These are phyloP conservation scores for Triops longicaudatus DNA, from an alignment of 1,140 invertebrate genomes.

Conservation along the genomic window DNA sequence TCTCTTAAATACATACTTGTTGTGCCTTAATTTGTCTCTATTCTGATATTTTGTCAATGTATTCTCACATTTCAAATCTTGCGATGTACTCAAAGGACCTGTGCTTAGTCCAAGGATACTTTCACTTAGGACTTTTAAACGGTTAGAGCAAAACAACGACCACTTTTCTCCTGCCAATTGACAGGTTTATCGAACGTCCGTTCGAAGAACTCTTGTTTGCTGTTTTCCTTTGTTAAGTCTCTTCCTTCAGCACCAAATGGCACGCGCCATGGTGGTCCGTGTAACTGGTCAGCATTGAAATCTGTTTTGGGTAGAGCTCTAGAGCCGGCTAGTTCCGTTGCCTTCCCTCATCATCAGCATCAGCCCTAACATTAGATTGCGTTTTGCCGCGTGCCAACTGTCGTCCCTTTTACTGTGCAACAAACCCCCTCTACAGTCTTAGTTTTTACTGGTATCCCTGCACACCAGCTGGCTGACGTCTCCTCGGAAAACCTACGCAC, in stretches of 20 bases:
- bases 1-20: conserved; percentile 6
- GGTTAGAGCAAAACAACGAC: too few relatives aligned
- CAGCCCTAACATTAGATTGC: conserved; percentile 10
- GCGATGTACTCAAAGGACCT: too few relatives aligned
- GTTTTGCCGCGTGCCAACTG: conserved; percentile 13
- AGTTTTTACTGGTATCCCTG: not conserved
- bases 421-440: not conserved
- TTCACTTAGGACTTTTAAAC: not conserved
- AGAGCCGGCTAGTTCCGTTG: not conserved
- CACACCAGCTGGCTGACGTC: not conserved
- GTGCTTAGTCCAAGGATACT: too few relatives aligned
- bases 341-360: not conserved
- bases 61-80: too few relatives aligned
- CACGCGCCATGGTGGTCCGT: conserved; percentile 13
- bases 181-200: too few relatives aligned
- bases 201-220: not conserved
- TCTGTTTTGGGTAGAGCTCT: not conserved
- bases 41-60: not conserved
- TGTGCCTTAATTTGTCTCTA: not conserved
- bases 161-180: too few relatives aligned
- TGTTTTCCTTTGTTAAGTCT: not conserved
- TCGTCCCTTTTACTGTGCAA: not conserved
- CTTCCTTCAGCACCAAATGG: not conserved
- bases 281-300: not conserved
- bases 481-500: not conserved